Conservation (phyloP, 1,140 invertebrate genomes). For the Drosophila subobscura region DNA sequence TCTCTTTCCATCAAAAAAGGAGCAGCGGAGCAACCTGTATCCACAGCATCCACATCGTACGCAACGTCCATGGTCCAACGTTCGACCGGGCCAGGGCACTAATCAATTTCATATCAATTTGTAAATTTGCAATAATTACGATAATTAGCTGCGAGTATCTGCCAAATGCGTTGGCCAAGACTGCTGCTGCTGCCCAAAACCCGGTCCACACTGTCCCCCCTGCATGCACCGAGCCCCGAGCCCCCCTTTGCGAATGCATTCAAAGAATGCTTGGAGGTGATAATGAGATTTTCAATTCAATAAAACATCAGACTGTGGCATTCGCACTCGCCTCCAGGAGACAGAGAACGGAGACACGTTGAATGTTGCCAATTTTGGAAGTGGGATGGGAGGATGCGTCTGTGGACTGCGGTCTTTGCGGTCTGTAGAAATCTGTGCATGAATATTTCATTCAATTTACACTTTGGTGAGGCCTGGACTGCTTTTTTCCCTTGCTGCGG, state of each 20-base stretch:
- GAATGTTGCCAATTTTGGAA: constrained; percentile 67
- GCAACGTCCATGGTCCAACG: constrained; percentile 28
- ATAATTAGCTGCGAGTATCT: constrained; percentile 82
- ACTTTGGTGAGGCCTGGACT: constrained; percentile 42
- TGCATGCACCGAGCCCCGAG: not conserved
- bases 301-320: constrained; percentile 59
- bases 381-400: constrained; percentile 1
- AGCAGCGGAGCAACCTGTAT: constrained; percentile 22
- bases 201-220: not conserved
- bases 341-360: not conserved
- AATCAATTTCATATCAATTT: constrained; percentile 84
- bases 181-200: constrained; percentile 26
- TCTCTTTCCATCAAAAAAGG: not conserved
- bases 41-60: constrained; percentile 19
- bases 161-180: constrained; percentile 53
- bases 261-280: constrained; percentile 78
- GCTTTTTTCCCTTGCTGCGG: constrained; percentile 27
- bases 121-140: constrained; percentile 84
- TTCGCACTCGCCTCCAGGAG: constrained; percentile 36
- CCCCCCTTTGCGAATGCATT: constrained; percentile 57
- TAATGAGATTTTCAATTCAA: constrained; percentile 81
- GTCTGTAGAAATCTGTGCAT: constrained; percentile 67
- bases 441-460: constrained; percentile 82
- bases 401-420: not conserved
- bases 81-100: constrained; percentile 49